Conservation (phyloP, 2,888 invertebrate genomes). For the Brachynemurus nebulosus region DNA sequence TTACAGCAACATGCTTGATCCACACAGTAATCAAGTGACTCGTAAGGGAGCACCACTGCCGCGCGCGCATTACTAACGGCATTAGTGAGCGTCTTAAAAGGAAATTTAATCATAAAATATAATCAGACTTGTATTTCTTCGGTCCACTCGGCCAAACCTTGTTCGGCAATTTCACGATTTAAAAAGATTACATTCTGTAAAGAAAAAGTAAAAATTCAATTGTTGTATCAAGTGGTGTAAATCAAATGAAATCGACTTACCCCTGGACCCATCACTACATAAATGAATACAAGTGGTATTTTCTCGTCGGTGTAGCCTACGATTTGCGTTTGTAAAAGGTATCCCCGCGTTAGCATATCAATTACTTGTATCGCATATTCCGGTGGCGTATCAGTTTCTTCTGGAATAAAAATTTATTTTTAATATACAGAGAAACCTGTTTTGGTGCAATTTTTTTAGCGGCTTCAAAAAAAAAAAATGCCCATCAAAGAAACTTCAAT, state of each 20-base stretch:
- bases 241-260: conserved; percentile 35
- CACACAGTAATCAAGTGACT: too few species aligned
- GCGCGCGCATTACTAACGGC: too few species aligned
- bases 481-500: too few species aligned
- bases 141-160: conserved; percentile 68
- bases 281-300: conserved; percentile 69
- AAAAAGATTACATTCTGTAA: conserved; percentile 68
- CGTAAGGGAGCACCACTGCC: too few species aligned
- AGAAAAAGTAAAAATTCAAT: conserved; percentile 16
- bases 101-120: too few species aligned
- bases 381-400: conserved; percentile 46
- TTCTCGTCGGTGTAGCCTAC: conserved; percentile 68
- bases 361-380: conserved; percentile 65
- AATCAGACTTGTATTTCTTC: conserved; percentile 20
- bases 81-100: too few species aligned
- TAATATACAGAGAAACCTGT: neutral
- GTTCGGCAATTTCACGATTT: conserved; percentile 74
- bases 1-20: too few species aligned
- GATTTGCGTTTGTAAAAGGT: conserved; percentile 78
- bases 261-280: conserved; percentile 57
- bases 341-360: conserved; percentile 65
- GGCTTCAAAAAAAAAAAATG: too few species aligned
- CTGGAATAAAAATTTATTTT: conserved; percentile 24
- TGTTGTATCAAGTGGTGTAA: conserved; percentile 12
- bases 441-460: neutral